Evolutionary conservation across 2,888 invertebrate species (phyloP).

Genomic region (Peribatodes rhomboidaria): DNA sequence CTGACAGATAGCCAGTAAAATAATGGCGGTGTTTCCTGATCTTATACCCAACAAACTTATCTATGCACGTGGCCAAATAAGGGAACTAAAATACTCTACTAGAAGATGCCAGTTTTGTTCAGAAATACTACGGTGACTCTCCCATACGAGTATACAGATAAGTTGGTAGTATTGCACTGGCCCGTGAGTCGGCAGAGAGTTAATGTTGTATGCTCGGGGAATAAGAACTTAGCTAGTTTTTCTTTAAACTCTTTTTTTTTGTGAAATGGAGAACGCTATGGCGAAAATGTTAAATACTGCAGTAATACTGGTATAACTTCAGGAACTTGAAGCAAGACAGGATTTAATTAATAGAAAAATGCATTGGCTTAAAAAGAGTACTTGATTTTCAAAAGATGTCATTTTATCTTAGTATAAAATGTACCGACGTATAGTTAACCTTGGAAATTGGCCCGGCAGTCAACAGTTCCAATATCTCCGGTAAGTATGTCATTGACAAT

Average conservation of each 20-base stretch:
- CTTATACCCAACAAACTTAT: conserved; percentile 20
- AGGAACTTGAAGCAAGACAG: too few species aligned
- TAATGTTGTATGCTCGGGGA: conserved; percentile 43
- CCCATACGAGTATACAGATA: background rate
- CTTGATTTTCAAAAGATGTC: too few species aligned
- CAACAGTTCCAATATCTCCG: too few species aligned
- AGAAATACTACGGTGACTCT: background rate
- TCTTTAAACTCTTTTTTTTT: background rate
- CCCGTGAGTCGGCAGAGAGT: conserved; percentile 42
- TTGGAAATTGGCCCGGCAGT: too few species aligned
- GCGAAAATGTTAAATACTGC: too few species aligned
- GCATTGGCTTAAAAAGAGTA: too few species aligned
- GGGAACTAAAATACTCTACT: background rate
- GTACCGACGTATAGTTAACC: too few species aligned
- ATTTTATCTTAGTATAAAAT: too few species aligned
- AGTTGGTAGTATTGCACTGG: background rate
- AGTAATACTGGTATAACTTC: too few species aligned
- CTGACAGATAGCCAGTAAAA: conserved; percentile 58
- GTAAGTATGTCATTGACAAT: too few species aligned
- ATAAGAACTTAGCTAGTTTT: conserved; percentile 20
- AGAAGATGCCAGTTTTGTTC: background rate
- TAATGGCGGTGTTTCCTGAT: conserved; percentile 64
- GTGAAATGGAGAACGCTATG: conserved; percentile 1
- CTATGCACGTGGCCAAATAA: background rate
- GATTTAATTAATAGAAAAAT: too few species aligned